Base-by-base conservation (phyloP, 2,888 invertebrate genomes). In the Odontocolon sp. region DNA sequence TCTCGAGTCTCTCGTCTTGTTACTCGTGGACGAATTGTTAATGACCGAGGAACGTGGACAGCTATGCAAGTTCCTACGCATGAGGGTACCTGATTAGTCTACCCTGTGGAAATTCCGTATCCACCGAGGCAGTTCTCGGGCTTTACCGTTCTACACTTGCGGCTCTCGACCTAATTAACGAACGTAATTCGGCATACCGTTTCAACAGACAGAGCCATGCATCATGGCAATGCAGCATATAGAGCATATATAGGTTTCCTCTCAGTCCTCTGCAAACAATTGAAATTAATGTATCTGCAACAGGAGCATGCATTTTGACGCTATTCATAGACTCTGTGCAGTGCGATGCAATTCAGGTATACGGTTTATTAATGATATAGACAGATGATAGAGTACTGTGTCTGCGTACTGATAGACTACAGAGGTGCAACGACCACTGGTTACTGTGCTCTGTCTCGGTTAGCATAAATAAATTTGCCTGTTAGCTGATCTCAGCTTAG, bases 141-240 rank as follows among this genome's bases (percentile, higher is more conserved):
- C 16, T 16, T 18, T 9, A 5, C 54, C 54, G 2, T 9, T 14
- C 47, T 28, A 16, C 23, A 31, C 63, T 47, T 45, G 31, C n/a
- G n/a, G n/a, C n/a, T n/a, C 18, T 38, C 63, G 56, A 57, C 59
- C 63, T 68, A 74, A 74, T 74, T 74, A 74, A 74, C 63, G 38
- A 74, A 74, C 74, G 54, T 68, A 74, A 74, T 74, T 63, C 61
- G 63, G 56, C 56, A 74, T 74, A 69, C 68, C 74, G 56, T 28
- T 47, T 28, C 23, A 9, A 1, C 11, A n/a, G 21, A 21, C 31
- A 40, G n/a, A 11, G 21, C 21, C 9, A 47, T 14, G 33, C 31
- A 28, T 28, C 54, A 4, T 6, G n/a, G n/a, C n/a, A n/a, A n/a
- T n/a, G n/a, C n/a, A n/a, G n/a, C n/a, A n/a, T n/a, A n/a, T n/a